phyloP scores from a whole-genome alignment of 2,113 vertebrate species.

The Cinclus cinclus region DNA sequence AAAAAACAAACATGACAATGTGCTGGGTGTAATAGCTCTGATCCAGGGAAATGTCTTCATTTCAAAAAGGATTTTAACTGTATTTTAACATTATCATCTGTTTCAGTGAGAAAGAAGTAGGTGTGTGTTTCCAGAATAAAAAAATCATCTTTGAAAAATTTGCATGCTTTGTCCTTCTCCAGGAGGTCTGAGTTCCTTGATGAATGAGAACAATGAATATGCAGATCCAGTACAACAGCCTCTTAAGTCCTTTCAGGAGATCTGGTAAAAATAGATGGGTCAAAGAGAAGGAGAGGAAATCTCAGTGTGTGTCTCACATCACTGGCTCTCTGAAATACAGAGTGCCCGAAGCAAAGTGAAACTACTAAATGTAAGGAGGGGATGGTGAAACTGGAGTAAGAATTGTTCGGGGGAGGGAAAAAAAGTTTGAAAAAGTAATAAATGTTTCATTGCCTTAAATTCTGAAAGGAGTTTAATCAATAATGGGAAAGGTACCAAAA shows the following conservation, averaged over 20 bases:
- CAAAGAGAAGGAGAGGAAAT: not conserved
- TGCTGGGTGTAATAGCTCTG: not conserved
- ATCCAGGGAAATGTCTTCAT: not conserved
- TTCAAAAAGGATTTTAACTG: not conserved
- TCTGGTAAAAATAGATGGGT: not conserved
- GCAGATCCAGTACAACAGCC: not conserved
- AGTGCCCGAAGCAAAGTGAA: not conserved
- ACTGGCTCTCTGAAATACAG: not conserved
- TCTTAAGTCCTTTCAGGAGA: not conserved
- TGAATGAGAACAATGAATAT: not conserved
- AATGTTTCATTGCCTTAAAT: slow-evolving; percentile 1
- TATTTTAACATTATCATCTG: not conserved
- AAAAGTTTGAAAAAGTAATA: not conserved
- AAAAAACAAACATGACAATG: not conserved
- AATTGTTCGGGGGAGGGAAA: not conserved
- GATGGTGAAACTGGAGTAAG: not conserved
- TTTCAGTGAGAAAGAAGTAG: not conserved
- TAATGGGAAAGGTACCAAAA: slow-evolving; percentile 22
- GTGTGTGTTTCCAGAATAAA: not conserved
- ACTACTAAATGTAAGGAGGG: not conserved
- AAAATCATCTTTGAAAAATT: not conserved
- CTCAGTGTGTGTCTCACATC: not conserved
- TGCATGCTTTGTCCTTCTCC: not conserved
- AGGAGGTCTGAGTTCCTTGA: not conserved
- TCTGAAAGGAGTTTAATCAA: slow-evolving; percentile 13